Percentiles rank a stretch among this genome's conserved stretches.
Evolutionary conservation across 1,140 invertebrate species (phyloP).

Genomic region (Lerema accius): DNA sequence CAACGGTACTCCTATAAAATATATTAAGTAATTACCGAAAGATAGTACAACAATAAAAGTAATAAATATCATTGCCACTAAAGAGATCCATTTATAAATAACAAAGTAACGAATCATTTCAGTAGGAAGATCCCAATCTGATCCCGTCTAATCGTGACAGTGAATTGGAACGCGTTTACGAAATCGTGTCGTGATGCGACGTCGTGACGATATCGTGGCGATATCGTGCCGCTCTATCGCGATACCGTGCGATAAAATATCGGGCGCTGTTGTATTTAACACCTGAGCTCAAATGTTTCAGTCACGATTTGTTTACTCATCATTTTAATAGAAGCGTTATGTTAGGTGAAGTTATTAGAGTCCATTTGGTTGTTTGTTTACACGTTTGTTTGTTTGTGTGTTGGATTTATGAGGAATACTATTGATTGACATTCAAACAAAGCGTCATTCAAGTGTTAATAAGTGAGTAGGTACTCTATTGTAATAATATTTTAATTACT

Average conservation of each 20-base stretch:
- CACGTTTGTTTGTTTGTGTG: no score
- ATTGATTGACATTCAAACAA: no score
- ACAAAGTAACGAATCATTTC: slow-evolving; percentile 6
- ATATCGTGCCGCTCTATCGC: slow-evolving; percentile 20
- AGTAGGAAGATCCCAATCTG: slow-evolving; percentile 25
- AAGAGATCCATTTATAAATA: not conserved
- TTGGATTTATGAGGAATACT: no score
- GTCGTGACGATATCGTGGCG: slow-evolving; percentile 43
- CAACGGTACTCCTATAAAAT: no score
- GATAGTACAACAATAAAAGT: not conserved
- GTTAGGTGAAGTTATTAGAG: not conserved
- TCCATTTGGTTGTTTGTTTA: no score
- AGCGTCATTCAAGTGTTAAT: no score
- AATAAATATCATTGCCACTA: not conserved
- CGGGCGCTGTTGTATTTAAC: slow-evolving; percentile 28
- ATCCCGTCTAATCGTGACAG: slow-evolving; percentile 50
- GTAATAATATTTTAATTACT: no score
- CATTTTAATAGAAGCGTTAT: slow-evolving; percentile 1
- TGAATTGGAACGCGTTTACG: slow-evolving; percentile 52
- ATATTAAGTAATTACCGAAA: no score
- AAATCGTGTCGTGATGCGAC: slow-evolving; percentile 46
- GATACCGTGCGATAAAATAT: slow-evolving; percentile 30
- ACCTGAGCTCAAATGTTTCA: slow-evolving; percentile 19
- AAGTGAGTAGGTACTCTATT: no score
- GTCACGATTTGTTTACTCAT: slow-evolving; percentile 26